Evolutionary conservation across 2,888 invertebrate species (phyloP).

Genomic region (Amblyjoppa proteus): DNA sequence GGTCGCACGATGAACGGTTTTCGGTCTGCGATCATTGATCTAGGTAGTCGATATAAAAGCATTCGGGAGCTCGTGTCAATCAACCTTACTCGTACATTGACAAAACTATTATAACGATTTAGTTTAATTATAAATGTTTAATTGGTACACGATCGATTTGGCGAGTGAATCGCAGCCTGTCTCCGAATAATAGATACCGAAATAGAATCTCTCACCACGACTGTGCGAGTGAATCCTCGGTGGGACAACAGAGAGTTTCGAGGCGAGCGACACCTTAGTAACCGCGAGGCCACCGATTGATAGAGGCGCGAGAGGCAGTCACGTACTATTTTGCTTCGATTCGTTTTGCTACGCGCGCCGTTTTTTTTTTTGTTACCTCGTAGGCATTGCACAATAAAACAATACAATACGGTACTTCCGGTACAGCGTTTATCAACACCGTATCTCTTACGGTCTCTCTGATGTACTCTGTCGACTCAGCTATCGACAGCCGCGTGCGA

Average conservation of each 20-base stretch:
- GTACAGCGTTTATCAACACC: conserved; percentile 40
- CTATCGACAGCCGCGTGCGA: conserved; percentile 44
- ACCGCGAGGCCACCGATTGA: conserved; percentile 76
- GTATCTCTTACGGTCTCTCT: conserved; percentile 30
- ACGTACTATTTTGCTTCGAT: conserved; percentile 10
- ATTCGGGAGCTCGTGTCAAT: conserved; percentile 55
- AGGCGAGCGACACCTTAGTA: conserved; percentile 72
- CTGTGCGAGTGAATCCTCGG: conserved; percentile 65
- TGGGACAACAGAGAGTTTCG: conserved; percentile 32
- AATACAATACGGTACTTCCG: conserved; percentile 42
- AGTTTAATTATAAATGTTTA: conserved; percentile 84
- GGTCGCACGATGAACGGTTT: background rate
- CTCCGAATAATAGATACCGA: conserved; percentile 83
- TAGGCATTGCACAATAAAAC: conserved; percentile 44
- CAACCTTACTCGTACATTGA: conserved; percentile 33
- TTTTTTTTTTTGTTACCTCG: conserved; percentile 21
- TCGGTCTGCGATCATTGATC: conserved; percentile 32
- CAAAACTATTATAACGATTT: conserved; percentile 60
- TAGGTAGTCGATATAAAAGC: conserved; percentile 19
- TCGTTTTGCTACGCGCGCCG: conserved; percentile 41
- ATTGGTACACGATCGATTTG: conserved; percentile 85
- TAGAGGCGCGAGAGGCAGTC: conserved; percentile 69
- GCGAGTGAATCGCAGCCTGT: conserved; percentile 81
- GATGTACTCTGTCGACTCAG: conserved; percentile 43
- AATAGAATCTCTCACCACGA: conserved; percentile 79